Conservation (phyloP, 2,797 vertebrate species). For the Synaphobranchus kaupii region DNA sequence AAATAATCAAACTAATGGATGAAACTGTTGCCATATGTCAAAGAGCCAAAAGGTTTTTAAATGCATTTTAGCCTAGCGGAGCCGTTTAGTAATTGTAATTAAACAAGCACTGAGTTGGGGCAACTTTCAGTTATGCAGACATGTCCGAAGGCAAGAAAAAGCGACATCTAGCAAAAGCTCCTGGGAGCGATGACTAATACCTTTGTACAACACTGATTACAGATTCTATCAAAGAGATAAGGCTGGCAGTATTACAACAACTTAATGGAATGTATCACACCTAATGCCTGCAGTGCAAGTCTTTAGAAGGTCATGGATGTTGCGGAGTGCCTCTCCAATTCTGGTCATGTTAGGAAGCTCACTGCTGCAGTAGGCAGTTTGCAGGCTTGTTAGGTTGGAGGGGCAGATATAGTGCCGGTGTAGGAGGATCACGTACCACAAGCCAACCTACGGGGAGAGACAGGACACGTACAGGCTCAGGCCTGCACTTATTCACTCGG, state of each 20-base stretch:
- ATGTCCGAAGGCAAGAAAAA: neutral
- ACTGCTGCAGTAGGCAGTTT: neutral
- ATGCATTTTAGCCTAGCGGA: neutral
- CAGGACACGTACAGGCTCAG: neutral
- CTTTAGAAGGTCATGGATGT: neutral
- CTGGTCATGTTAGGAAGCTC: neutral
- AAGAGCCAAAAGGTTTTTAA: neutral
- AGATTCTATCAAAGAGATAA: neutral
- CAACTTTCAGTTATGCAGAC: neutral
- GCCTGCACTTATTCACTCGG: neutral
- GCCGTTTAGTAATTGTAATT: neutral
- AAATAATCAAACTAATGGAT: slow-evolving; percentile 6
- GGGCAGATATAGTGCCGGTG: neutral
- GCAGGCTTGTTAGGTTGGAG: neutral
- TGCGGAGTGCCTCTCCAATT: neutral
- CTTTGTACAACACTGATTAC: neutral
- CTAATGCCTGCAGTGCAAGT: neutral
- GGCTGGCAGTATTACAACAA: neutral
- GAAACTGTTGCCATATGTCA: slow-evolving; percentile 11
- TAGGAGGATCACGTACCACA: neutral
- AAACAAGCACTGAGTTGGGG: neutral
- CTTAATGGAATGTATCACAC: neutral
- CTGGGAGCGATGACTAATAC: neutral
- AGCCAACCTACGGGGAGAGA: neutral
- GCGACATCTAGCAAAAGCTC: neutral